Percentiles rank a stretch among this genome's conserved stretches.
Evolutionary conservation across 2,888 invertebrate species (phyloP).

Genomic region (Teleiodes luculella): DNA sequence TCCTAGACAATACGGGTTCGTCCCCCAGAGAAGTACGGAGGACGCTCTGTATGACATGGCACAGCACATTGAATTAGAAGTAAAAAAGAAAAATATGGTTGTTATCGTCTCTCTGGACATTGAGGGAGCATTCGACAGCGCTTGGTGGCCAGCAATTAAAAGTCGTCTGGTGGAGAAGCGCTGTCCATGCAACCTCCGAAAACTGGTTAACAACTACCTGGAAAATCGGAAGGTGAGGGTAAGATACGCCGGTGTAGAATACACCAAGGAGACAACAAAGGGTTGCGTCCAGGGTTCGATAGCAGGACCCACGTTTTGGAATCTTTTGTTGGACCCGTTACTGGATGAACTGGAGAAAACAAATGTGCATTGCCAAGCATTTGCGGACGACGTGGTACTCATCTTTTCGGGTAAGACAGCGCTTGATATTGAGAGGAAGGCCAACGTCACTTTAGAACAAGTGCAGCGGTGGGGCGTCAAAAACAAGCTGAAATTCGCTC

Average conservation of each 20-base stretch:
- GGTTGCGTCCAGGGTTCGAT: not conserved
- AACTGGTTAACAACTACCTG: conserved; percentile 12
- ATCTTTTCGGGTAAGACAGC: not conserved
- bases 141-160: conserved; percentile 21
- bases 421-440: not conserved
- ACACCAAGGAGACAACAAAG: not conserved
- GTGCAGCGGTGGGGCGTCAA: conserved; percentile 1
- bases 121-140: not conserved
- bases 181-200: conserved; percentile 14
- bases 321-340: not conserved
- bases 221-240: not conserved
- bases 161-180: conserved; percentile 11
- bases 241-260: not conserved
- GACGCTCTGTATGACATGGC: conserved; percentile 9
- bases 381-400: too few species aligned
- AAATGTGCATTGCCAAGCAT: not conserved
- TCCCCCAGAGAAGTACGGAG: not conserved
- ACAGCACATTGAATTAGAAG: not conserved
- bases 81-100: not conserved
- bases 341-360: not conserved
- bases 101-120: not conserved
- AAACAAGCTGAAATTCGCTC: not conserved
- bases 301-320: not conserved
- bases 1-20: not conserved
- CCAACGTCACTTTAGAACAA: not conserved